Conservation (phyloP, 2,888 invertebrate genomes). For the Himalopsyche kuldschensis region DNA sequence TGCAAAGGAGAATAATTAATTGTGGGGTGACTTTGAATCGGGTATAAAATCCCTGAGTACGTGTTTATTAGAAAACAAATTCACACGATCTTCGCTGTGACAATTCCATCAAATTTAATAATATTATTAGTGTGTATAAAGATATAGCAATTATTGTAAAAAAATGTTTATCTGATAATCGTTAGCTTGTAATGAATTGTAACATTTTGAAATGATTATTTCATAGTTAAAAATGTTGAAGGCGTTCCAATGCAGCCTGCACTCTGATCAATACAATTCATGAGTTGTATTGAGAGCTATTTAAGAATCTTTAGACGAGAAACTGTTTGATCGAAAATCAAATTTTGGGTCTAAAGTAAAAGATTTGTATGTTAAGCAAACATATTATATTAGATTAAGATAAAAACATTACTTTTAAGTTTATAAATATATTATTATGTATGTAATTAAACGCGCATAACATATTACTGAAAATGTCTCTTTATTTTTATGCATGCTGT, state of each 20-base stretch:
- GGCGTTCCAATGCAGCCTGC: neutral
- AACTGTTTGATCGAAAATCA: neutral
- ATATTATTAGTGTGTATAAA: neutral
- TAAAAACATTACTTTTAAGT: neutral
- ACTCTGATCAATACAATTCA: neutral
- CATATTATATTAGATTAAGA: neutral
- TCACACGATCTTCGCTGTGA: neutral
- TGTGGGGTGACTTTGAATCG: too few species aligned
- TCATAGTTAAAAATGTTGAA: neutral
- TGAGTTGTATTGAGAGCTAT: neutral
- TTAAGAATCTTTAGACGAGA: neutral
- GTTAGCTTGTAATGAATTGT: neutral
- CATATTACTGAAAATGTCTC: neutral
- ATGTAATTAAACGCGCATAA: neutral
- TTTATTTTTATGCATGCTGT: neutral
- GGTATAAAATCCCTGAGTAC: too few species aligned
- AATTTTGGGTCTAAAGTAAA: neutral
- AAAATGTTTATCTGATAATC: neutral
- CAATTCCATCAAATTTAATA: neutral
- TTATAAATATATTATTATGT: neutral
- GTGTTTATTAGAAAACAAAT: too few species aligned
- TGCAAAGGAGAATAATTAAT: too few species aligned
- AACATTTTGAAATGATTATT: neutral
- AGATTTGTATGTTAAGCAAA: neutral
- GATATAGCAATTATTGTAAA: neutral